phyloP scores from a whole-genome alignment of 2,888 invertebrate genomes.

The Eueremaeus valkanovi region DNA sequence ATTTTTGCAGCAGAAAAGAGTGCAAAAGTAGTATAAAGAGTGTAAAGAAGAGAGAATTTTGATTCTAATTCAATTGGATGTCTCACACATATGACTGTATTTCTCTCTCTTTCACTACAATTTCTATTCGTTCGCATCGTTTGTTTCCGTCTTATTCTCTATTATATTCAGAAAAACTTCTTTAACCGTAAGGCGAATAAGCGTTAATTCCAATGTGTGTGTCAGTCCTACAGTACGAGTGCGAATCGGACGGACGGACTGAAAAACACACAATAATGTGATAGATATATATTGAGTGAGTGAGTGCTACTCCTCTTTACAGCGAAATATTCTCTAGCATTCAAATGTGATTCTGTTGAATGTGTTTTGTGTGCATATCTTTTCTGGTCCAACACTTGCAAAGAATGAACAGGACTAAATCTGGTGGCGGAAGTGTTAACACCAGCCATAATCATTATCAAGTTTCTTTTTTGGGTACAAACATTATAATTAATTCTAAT shows the following conservation, averaged over 20 bases:
- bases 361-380: neutral
- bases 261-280: too few relatives aligned
- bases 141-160: neutral
- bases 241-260: neutral
- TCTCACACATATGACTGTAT: neutral
- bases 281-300: neutral
- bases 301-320: slow-evolving; percentile 9
- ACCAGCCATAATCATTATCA: neutral
- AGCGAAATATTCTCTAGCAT: too few relatives aligned
- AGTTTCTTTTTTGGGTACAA: neutral
- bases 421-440: neutral
- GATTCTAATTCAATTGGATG: slow-evolving; percentile 7
- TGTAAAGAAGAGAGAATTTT: neutral
- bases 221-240: neutral
- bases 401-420: neutral
- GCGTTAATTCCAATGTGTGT: neutral
- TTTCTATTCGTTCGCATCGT: neutral
- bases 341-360: too few relatives aligned
- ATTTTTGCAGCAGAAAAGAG: too few relatives aligned
- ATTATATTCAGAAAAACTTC: too few relatives aligned
- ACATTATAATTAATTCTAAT: too few relatives aligned
- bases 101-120: too few relatives aligned
- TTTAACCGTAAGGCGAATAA: neutral
- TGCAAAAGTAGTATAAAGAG: too few relatives aligned
- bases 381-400: slow-evolving; percentile 3